Base-by-base conservation (phyloP, 1,140 invertebrate genomes). In the Monochamus saltuarius region DNA sequence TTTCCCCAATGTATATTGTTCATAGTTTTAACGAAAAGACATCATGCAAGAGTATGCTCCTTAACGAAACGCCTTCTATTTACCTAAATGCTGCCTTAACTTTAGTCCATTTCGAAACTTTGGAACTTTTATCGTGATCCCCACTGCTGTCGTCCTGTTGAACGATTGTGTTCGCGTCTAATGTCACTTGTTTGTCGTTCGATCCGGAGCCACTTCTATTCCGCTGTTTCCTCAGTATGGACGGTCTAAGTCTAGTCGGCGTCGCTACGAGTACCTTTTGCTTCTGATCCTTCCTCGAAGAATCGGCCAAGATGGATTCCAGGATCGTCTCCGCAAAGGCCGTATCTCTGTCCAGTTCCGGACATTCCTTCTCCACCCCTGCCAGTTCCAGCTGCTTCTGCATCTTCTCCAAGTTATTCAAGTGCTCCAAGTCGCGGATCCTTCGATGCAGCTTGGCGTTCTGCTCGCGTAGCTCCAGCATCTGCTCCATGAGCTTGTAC, bases 71-170 rank as follows among this genome's bases (percentile, higher is more conserved):
- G n/a, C n/a, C n/a, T 29, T 29, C 2, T 29, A 29, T 29, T 19
- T 51, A 90, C 67, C 85, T 87, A 45, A 67, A 67, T 6, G 89
- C 90, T 16, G 89, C 88, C 75, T 91, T 91, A 7, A 92, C 89
- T 73, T 87, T 85, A 1, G 87, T 91, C 90, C 90, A 92, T 68
- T 90, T 90, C 0, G 89, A 91, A 7, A 89, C 81, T 73, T 88
- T 84, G 0, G 80, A 72, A 8, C 68, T 37, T 47, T 67, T 62
- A 79, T 79, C 16, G 79, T 77, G 0, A 79, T 77, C 64, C 50
- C 43, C 7, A 59, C 55, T 39, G 43, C 59, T 17, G 7, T 60
- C 29, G n/a, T 64, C 53, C 17, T 39, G 17, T 34, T 56, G 56
- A n/a, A 38, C 14, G 7, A 10, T 13, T 51, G 11, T 43, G n/a